A percentile compares a stretch with the other conserved stretches of the same genome.
Evolutionary conservation across 2,797 vertebrate species (phyloP).

Genomic region (Clarias pachynema): DNA sequence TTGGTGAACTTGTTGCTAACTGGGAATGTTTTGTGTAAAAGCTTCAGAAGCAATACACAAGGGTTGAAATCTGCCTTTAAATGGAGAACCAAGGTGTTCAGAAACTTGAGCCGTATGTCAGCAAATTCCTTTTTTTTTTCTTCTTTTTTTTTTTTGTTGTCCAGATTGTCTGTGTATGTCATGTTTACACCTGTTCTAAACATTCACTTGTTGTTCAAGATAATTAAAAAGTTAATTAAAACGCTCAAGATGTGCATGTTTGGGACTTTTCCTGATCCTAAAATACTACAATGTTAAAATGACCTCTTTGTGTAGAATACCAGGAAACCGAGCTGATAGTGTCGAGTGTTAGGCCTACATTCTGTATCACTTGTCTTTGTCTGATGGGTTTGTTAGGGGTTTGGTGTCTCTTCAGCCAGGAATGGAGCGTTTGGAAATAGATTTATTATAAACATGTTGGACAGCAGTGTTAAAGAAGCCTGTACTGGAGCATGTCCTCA

Average conservation of each 20-base stretch:
- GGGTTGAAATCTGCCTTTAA: constrained; percentile 28
- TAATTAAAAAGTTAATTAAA: constrained; percentile 19
- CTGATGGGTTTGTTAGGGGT: background rate
- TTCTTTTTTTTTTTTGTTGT: background rate
- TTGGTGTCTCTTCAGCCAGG: background rate
- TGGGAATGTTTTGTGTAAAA: background rate
- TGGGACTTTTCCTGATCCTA: constrained; percentile 11
- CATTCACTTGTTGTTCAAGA: constrained; percentile 19
- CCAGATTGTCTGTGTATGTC: background rate
- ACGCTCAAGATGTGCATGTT: background rate
- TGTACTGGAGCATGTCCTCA: background rate
- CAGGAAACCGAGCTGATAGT: background rate
- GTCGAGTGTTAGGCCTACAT: background rate
- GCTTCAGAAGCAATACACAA: constrained; percentile 2
- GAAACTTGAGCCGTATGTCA: constrained; percentile 13
- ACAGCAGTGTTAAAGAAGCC: background rate
- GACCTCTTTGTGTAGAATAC: background rate
- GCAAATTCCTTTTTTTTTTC: constrained; percentile 28
- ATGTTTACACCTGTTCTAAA: constrained; percentile 34
- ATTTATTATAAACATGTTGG: background rate
- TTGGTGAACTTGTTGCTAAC: constrained; percentile 12
- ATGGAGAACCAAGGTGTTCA: background rate
- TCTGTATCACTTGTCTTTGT: constrained; percentile 3
- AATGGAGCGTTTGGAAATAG: background rate
- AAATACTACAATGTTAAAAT: background rate